Evolutionary conservation across 2,797 vertebrate species (phyloP), one percentile per base, ranked within the genome.

Genomic region (Lutjanus campechanus): DNA sequence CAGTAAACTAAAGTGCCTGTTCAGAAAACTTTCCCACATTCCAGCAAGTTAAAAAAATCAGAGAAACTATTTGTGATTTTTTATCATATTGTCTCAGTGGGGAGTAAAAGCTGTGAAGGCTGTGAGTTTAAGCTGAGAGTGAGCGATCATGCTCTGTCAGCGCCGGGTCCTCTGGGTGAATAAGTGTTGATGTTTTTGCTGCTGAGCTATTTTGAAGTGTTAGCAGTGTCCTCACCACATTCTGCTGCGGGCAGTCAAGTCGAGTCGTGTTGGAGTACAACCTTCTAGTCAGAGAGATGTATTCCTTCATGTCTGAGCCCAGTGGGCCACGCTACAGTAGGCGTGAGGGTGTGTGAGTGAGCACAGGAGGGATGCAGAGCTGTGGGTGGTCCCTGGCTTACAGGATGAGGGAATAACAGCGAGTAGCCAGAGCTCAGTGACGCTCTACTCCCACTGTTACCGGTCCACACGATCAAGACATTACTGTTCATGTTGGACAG

Each of bases 331-430:
- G 69, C 59, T 63, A 12, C 72, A 70, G 75, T 80, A 41, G 79
- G 73, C 76, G 66, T 78, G 69, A 82, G 80, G 59, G 64, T 44
- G 66, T 54, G 8, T 16, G 77, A 79, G 63, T 20, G 77, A 79
- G 63, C 20, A 51, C 80, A 73, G 76, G 51, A 70, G 73, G 69
- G 67, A 41, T 59, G 68, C 74, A 54, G 66, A 75, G 62, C 70
- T 75, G 86, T 85, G 82, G 89, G 90, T 89, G 91, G 85, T 91
- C 80, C 84, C 73, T 92, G 90, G 85, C 86, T 88, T 8, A 11
- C 53, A 41, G 84, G 68, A 86, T n/a, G 75, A 71, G 59, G 58
- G 58, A 55, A 74, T 36, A 64, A 16, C 25, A 66, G 76, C 62
- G 10, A 74, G 68, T 41, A 76, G 83, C 72, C 75, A 40, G 66